Conservation (phyloP, 2,797 vertebrate genomes). For the Melanotaenia pygmaea region DNA sequence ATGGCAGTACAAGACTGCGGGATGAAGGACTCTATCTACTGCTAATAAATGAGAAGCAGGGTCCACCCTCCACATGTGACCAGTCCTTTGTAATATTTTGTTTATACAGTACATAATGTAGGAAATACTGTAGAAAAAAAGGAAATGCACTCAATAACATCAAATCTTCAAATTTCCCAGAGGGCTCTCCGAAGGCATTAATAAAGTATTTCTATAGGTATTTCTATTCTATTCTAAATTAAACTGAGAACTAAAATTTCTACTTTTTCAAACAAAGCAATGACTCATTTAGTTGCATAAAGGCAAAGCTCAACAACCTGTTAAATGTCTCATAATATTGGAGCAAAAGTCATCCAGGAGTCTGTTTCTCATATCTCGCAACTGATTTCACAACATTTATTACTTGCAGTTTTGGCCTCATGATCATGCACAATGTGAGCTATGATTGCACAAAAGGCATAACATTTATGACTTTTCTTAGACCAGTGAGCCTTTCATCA, state of each 20-base stretch:
- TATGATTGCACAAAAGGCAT: background rate
- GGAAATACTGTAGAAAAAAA: too few relatives aligned
- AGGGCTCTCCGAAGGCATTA: too few relatives aligned
- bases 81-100: too few relatives aligned
- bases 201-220: too few relatives aligned
- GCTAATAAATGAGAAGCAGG: too few relatives aligned
- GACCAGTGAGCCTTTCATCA: background rate
- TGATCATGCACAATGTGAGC: background rate
- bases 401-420: slow-evolving; percentile 12
- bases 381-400: slow-evolving; percentile 47
- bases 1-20: background rate
- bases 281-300: background rate
- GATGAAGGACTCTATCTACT: too few relatives aligned
- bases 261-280: background rate
- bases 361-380: background rate
- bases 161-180: too few relatives aligned
- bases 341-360: slow-evolving; percentile 3
- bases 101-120: too few relatives aligned
- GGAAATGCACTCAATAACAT: too few relatives aligned
- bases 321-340: background rate
- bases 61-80: too few relatives aligned
- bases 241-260: background rate
- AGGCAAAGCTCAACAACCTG: background rate
- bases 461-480: slow-evolving; percentile 6
- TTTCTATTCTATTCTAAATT: too few relatives aligned